Conservation (phyloP, 2,113 vertebrate species). For the Saimiri boliviensis region DNA sequence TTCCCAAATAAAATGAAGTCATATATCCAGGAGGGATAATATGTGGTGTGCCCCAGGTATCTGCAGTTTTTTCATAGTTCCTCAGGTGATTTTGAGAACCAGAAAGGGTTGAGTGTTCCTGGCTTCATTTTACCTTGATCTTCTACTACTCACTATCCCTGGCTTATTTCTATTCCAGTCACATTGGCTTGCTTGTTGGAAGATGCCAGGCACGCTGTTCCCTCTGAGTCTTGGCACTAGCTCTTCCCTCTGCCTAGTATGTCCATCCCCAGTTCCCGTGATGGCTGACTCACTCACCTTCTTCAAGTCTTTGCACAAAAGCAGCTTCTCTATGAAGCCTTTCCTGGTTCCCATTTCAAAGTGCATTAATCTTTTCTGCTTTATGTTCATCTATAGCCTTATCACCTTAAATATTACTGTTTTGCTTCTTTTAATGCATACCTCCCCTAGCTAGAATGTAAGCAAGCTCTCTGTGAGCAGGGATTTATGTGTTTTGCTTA, state of each 20-base stretch:
- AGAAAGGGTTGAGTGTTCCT: background rate
- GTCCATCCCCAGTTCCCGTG: background rate
- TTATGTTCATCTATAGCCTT: background rate
- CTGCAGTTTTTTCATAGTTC: background rate
- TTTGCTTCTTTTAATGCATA: constrained; percentile 19
- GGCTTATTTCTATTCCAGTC: background rate
- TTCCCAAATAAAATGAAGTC: background rate
- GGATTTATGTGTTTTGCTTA: background rate
- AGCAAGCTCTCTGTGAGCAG: background rate
- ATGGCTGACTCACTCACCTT: background rate
- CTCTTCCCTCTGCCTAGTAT: background rate
- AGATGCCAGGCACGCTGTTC: background rate
- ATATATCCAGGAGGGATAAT: background rate
- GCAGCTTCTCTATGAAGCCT: background rate
- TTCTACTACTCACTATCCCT: background rate
- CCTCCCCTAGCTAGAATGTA: background rate
- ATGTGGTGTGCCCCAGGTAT: background rate
- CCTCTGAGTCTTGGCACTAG: background rate
- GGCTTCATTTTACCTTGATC: background rate
- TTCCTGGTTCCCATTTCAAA: background rate
- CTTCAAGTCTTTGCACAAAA: background rate
- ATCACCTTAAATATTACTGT: background rate
- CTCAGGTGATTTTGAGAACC: background rate
- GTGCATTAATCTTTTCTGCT: background rate
- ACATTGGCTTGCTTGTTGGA: background rate